These are phyloP conservation scores for Helicoverpa assulta DNA, from an alignment of 2,888 invertebrate species.

Conservation along the genomic window DNA sequence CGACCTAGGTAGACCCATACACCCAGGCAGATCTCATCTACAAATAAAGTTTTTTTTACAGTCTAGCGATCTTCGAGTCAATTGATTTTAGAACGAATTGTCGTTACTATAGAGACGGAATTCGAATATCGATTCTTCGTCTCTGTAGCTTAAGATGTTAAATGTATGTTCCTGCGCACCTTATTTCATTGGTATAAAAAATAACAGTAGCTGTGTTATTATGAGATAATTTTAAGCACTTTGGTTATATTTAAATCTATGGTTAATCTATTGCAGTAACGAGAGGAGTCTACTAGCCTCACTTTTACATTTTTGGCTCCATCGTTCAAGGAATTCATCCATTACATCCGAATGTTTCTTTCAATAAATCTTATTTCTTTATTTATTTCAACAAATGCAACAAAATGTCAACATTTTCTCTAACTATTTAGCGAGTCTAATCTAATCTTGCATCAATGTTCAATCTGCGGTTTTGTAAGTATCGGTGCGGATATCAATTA, in stretches of 20 bases:
- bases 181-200: background rate
- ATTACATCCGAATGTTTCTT: background rate
- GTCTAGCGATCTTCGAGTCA: constrained; percentile 48
- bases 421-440: background rate
- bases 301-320: constrained; percentile 6
- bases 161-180: constrained; percentile 12
- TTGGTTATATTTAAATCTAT: background rate
- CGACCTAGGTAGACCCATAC: constrained; percentile 58
- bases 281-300: background rate
- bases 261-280: background rate
- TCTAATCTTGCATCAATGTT: background rate
- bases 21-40: constrained; percentile 59
- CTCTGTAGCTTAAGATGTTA: constrained; percentile 25
- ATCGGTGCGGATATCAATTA: background rate
- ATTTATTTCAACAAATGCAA: constrained; percentile 10
- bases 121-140: constrained; percentile 14
- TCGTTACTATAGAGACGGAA: constrained; percentile 13
- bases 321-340: background rate
- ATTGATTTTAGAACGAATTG: constrained; percentile 30
- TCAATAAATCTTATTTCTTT: background rate
- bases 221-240: background rate
- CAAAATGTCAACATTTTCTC: constrained; percentile 3
- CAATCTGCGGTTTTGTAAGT: background rate
- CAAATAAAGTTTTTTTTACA: constrained; percentile 29
- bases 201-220: background rate